These are phyloP conservation scores for Thymallus thymallus DNA, from an alignment of 2,113 vertebrate genomes.

Conservation along the genomic window DNA sequence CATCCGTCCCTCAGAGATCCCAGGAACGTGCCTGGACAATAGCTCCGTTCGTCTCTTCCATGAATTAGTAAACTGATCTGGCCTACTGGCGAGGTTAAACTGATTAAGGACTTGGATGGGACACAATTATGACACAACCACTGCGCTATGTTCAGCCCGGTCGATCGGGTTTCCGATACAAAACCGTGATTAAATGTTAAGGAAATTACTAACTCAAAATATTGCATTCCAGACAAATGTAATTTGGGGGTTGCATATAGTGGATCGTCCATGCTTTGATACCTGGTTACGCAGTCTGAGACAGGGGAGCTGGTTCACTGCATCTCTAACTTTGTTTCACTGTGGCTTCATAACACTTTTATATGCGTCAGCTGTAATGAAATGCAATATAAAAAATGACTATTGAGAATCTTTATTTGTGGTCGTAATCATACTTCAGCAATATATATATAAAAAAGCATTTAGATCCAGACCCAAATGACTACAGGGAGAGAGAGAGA, in stretches of 20 bases:
- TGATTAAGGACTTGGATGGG: slow-evolving; percentile 69
- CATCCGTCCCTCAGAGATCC: slow-evolving; percentile 27
- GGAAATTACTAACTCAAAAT: slow-evolving; percentile 70
- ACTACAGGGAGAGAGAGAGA: too few relatives aligned
- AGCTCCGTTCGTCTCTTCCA: slow-evolving; percentile 18
- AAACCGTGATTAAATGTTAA: slow-evolving; percentile 62
- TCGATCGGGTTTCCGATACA: slow-evolving; percentile 58
- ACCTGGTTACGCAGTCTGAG: slow-evolving; percentile 43
- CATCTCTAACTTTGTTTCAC: too few relatives aligned
- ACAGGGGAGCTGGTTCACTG: slow-evolving; percentile 20
- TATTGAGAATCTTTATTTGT: too few relatives aligned
- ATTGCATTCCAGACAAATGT: slow-evolving; percentile 70
- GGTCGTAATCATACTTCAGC: too few relatives aligned
- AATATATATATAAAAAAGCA: too few relatives aligned
- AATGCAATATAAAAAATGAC: too few relatives aligned
- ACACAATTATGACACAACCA: slow-evolving; percentile 73
- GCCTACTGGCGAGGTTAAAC: slow-evolving; percentile 69
- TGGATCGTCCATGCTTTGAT: slow-evolving; percentile 52
- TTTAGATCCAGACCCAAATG: too few relatives aligned
- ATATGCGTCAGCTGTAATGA: not conserved
- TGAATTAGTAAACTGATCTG: slow-evolving; percentile 68
- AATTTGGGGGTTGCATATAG: slow-evolving; percentile 61
- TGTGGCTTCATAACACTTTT: too few relatives aligned
- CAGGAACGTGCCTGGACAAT: slow-evolving; percentile 23
- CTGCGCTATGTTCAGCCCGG: slow-evolving; percentile 54